Conservation (phyloP, 2,888 invertebrate genomes). For the Emmelina monodactyla region DNA sequence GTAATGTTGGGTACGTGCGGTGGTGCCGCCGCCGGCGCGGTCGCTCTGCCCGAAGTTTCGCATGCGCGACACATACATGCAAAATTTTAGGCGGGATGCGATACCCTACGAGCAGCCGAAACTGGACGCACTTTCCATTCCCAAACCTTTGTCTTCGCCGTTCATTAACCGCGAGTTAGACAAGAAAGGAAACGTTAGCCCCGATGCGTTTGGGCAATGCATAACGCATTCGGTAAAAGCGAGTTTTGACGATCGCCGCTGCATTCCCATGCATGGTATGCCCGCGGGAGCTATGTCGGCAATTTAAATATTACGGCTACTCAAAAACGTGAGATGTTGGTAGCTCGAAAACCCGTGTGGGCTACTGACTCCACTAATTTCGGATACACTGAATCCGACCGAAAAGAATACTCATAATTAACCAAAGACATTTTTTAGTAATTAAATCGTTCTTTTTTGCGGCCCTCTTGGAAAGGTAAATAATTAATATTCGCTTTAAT, state of each 20-base stretch:
- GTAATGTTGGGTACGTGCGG: conserved; percentile 54
- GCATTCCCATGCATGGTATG: conserved; percentile 63
- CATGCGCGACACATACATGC: conserved; percentile 63
- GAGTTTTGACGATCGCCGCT: conserved; percentile 53
- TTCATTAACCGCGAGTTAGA: conserved; percentile 35
- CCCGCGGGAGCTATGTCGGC: conserved; percentile 60
- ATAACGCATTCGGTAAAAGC: conserved; percentile 58
- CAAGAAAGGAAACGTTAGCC: conserved; percentile 39
- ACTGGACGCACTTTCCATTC: conserved; percentile 43
- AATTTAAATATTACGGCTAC: conserved; percentile 65
- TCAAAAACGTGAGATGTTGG: conserved; percentile 63
- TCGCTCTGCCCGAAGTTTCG: conserved; percentile 40
- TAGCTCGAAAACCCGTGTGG: conserved; percentile 59
- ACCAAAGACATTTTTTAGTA: conserved; percentile 49
- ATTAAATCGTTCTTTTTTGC: conserved; percentile 55
- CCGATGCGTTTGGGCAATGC: conserved; percentile 45
- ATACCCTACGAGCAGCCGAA: conserved; percentile 43
- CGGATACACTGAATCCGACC: conserved; percentile 45
- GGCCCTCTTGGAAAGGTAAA: conserved; percentile 24
- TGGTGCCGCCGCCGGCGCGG: conserved; percentile 33
- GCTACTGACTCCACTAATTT: conserved; percentile 41
- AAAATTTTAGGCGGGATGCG: conserved; percentile 66
- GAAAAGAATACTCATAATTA: conserved; percentile 45
- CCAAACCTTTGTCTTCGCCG: conserved; percentile 40
- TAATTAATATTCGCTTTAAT: conserved; percentile 48